A percentile compares a stretch with the other conserved stretches of the same genome.
Conservation (phyloP, 1,140 invertebrate species). For the Monochamus saltuarius region DNA sequence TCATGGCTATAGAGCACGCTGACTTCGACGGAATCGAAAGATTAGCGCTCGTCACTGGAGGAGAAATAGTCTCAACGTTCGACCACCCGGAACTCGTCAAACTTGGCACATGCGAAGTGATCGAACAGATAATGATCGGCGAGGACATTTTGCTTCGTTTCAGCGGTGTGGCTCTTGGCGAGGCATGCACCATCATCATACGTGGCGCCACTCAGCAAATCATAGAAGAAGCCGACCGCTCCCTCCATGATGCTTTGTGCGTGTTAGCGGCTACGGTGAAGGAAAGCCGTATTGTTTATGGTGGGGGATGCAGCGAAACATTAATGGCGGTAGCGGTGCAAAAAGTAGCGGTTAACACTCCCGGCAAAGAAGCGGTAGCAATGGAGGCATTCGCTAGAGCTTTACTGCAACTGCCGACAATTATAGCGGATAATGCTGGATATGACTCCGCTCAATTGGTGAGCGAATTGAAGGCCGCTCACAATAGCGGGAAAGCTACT, state of each 20-base stretch:
- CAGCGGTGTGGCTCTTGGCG: slow-evolving; percentile 90
- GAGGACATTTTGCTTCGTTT: slow-evolving; percentile 96
- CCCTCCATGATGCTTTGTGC: slow-evolving; percentile 97
- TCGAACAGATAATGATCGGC: slow-evolving; percentile 96
- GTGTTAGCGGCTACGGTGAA: slow-evolving; percentile 94
- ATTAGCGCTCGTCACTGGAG: slow-evolving; percentile 94
- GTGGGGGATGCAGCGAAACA: slow-evolving; percentile 92
- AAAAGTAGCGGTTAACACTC: slow-evolving; percentile 79
- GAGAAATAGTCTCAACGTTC: slow-evolving; percentile 99
- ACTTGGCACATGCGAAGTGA: slow-evolving; percentile 90
- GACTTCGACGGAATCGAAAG: slow-evolving; percentile 99
- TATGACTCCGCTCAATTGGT: slow-evolving; percentile 96
- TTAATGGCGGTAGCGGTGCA: slow-evolving; percentile 93
- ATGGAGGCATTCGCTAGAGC: slow-evolving; percentile 95
- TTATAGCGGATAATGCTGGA: slow-evolving; percentile 98
- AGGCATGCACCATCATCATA: slow-evolving; percentile 96
- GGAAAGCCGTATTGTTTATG: slow-evolving; percentile 88
- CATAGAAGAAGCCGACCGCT: slow-evolving; percentile 97
- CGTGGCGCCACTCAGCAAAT: slow-evolving; percentile 99
- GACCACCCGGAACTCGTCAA: slow-evolving; percentile 90
- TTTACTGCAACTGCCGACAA: slow-evolving; percentile 83
- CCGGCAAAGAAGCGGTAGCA: slow-evolving; percentile 96
- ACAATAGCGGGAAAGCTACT: slow-evolving; percentile 71
- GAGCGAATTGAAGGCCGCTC: slow-evolving; percentile 84
- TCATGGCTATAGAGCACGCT: slow-evolving; percentile 99